Evolutionary conservation across 2,888 invertebrate genomes (phyloP).

Genomic region (Hirtodrosophila histrioides): DNA sequence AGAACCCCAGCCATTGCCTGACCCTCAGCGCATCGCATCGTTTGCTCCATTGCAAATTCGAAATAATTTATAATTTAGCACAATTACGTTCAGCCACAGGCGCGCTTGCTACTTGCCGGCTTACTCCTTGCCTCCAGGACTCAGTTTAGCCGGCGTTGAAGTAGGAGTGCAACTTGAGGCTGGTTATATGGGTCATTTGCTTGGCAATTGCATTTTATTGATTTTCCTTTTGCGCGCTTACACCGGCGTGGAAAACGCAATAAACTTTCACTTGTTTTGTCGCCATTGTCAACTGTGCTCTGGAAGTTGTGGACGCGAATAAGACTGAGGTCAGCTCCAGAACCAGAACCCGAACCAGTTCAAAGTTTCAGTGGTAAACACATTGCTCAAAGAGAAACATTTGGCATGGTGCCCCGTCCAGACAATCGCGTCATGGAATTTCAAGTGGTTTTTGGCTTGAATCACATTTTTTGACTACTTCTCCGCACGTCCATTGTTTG

Average conservation of each 20-base stretch:
- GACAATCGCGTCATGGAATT: conserved; percentile 45
- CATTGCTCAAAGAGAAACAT: conserved; percentile 60
- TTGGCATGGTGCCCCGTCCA: conserved; percentile 63
- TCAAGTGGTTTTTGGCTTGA: conserved; percentile 65
- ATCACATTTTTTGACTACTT: conserved; percentile 39
- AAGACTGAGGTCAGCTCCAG: background rate
- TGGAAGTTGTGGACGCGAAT: background rate
- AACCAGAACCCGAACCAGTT: conserved; percentile 3
- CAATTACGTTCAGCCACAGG: conserved; percentile 68
- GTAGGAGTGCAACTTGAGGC: conserved; percentile 16
- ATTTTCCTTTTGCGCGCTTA: conserved; percentile 49
- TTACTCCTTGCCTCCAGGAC: conserved; percentile 28
- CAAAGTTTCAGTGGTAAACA: conserved; percentile 56
- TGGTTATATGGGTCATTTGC: conserved; percentile 68
- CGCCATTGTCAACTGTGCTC: conserved; percentile 42
- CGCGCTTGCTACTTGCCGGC: conserved; percentile 37
- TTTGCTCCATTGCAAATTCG: conserved; percentile 61
- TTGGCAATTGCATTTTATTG: conserved; percentile 68
- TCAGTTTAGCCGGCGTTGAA: background rate
- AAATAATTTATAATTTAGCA: conserved; percentile 79
- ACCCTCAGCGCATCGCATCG: conserved; percentile 57
- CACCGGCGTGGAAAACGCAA: conserved; percentile 35
- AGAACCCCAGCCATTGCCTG: conserved; percentile 16
- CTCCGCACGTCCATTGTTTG: conserved; percentile 60
- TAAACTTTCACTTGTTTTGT: conserved; percentile 75